Percentiles rank a stretch among this genome's conserved stretches.
phyloP scores from a whole-genome alignment of 2,888 invertebrate species.

The Eupithecia pulchellata region DNA sequence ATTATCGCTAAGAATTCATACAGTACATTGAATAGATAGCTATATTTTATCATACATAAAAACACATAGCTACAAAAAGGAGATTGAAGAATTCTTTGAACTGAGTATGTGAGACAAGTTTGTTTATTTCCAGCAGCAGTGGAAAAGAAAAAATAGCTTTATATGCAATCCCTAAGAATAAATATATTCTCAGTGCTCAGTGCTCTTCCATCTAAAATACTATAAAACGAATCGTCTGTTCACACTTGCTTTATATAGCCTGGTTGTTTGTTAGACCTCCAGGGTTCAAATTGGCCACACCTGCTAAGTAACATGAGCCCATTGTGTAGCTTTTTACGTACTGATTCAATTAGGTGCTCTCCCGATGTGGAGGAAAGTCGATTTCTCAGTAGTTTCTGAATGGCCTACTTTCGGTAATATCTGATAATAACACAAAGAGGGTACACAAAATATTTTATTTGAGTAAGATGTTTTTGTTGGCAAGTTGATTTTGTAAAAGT shows the following conservation, averaged over 20 bases:
- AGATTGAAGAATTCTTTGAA: background rate
- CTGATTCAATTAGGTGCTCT: slow-evolving; percentile 24
- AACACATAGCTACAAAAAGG: too few relatives aligned
- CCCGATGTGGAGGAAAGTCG: slow-evolving; percentile 22
- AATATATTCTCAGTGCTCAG: too few relatives aligned
- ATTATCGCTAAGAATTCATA: too few relatives aligned
- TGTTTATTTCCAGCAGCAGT: too few relatives aligned
- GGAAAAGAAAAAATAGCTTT: too few relatives aligned
- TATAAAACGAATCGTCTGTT: too few relatives aligned
- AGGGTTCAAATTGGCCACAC: slow-evolving; percentile 20
- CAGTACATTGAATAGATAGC: too few relatives aligned
- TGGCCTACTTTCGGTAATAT: slow-evolving; percentile 19
- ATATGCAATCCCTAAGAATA: too few relatives aligned
- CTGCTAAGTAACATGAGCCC: slow-evolving; percentile 35
- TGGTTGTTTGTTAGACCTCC: background rate
- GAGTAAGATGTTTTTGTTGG: slow-evolving; percentile 13
- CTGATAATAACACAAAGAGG: slow-evolving; percentile 6
- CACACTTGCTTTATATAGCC: background rate
- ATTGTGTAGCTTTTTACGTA: slow-evolving; percentile 40
- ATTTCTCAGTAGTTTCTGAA: slow-evolving; percentile 23
- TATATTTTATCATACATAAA: too few relatives aligned
- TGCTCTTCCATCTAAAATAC: too few relatives aligned
- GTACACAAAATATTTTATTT: slow-evolving; percentile 12
- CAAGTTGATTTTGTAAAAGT: background rate
- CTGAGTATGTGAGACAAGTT: background rate